phyloP scores from a whole-genome alignment of 2,797 vertebrate species.

The Astyanax mexicanus region DNA sequence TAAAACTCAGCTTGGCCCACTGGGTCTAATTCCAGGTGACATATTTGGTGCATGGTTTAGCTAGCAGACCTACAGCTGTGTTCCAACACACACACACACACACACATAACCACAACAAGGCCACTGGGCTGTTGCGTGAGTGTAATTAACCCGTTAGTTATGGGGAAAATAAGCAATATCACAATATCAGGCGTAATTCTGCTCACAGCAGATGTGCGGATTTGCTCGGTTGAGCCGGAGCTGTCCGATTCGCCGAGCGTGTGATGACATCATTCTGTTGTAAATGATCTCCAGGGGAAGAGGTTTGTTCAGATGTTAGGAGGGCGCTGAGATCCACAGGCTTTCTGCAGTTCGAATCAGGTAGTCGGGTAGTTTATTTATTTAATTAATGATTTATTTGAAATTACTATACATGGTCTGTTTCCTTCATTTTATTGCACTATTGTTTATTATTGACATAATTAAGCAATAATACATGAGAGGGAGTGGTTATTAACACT shows the following conservation, averaged over 20 bases:
- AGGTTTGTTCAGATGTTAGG: constrained; percentile 25
- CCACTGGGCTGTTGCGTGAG: constrained; percentile 71
- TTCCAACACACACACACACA: constrained; percentile 81
- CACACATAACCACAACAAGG: constrained; percentile 81
- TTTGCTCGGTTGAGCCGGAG: constrained; percentile 67
- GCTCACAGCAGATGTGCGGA: constrained; percentile 70
- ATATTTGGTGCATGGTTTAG: constrained; percentile 83
- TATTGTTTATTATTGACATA: too few species aligned
- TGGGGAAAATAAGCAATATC: constrained; percentile 76
- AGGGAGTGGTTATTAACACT: too few species aligned
- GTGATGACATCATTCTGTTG: constrained; percentile 66
- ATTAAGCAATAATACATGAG: too few species aligned
- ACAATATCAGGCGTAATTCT: constrained; percentile 70
- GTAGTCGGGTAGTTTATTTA: too few species aligned
- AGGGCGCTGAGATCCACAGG: not conserved
- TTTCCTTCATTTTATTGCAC: too few species aligned
- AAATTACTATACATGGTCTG: too few species aligned
- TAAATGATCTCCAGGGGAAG: constrained; percentile 61
- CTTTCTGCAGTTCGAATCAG: not conserved
- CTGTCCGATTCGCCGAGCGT: constrained; percentile 61
- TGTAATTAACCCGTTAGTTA: constrained; percentile 85
- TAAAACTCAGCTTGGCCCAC: constrained; percentile 66
- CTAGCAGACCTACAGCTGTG: constrained; percentile 83
- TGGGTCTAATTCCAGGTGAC: constrained; percentile 79
- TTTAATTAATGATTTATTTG: too few species aligned